Evolutionary conservation across 2,797 vertebrate genomes (phyloP).

Genomic region (Acanthopagrus latus): DNA sequence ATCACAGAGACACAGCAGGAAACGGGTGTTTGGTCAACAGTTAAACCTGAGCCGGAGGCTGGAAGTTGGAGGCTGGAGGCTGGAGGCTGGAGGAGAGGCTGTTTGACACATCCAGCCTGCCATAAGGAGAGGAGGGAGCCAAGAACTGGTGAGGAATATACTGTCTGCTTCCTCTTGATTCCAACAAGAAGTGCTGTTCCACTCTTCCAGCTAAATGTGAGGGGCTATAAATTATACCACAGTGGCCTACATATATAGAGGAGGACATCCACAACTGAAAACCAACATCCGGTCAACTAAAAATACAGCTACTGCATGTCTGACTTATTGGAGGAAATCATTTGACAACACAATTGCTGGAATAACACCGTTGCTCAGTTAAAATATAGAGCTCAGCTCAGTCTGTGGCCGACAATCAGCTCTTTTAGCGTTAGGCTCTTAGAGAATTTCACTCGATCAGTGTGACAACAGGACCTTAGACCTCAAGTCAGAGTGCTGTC

Average conservation of each 20-base stretch:
- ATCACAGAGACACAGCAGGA: slow-evolving; percentile 65
- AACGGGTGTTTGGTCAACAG: slow-evolving; percentile 71
- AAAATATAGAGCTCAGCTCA: not conserved
- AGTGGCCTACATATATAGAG: slow-evolving; percentile 28
- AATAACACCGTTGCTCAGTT: slow-evolving; percentile 15
- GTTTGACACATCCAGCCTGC: slow-evolving; percentile 33
- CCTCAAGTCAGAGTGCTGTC: slow-evolving; percentile 70
- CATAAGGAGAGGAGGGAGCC: slow-evolving; percentile 35
- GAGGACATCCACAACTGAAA: slow-evolving; percentile 25
- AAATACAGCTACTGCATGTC: slow-evolving; percentile 10
- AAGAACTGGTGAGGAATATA: slow-evolving; percentile 52
- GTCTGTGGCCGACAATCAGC: slow-evolving; percentile 43
- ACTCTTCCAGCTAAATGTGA: slow-evolving; percentile 30
- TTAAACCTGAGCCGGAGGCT: slow-evolving; percentile 61
- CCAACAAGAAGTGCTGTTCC: slow-evolving; percentile 47
- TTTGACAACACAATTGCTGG: slow-evolving; percentile 26
- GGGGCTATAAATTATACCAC: slow-evolving; percentile 49
- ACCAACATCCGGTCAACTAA: slow-evolving; percentile 16
- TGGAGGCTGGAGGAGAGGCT: slow-evolving; percentile 44
- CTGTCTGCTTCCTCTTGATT: slow-evolving; percentile 60
- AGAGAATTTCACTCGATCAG: slow-evolving; percentile 63
- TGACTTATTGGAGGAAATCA: slow-evolving; percentile 14
- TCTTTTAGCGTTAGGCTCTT: slow-evolving; percentile 44
- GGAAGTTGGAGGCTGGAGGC: slow-evolving; percentile 43
- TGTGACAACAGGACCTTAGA: slow-evolving; percentile 73